phyloP scores from a whole-genome alignment of 2,888 invertebrate species.

The Sarcophaga caerulescens region DNA sequence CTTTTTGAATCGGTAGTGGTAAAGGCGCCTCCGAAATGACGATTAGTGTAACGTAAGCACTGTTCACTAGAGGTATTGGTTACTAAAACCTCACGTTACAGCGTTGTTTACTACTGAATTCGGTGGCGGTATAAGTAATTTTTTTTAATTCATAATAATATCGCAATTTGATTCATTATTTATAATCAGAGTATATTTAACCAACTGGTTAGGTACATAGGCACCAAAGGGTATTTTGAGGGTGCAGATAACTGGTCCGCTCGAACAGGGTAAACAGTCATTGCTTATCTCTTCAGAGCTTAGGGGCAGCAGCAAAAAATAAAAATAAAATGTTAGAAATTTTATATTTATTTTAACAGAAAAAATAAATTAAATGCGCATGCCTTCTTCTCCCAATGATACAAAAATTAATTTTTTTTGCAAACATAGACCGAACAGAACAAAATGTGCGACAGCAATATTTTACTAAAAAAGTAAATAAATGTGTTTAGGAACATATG shows the following conservation, averaged over 20 bases:
- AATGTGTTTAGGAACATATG: too few species aligned
- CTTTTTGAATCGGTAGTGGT: constrained; percentile 43
- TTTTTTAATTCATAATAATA: constrained; percentile 68
- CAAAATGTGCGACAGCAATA: too few species aligned
- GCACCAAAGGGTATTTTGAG: constrained; percentile 71
- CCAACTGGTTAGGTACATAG: constrained; percentile 71
- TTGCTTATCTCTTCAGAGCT: constrained; percentile 64
- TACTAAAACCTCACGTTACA: constrained; percentile 43
- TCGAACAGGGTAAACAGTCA: constrained; percentile 71
- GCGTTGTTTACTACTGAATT: constrained; percentile 65
- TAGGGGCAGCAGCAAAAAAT: constrained; percentile 67
- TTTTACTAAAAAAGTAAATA: too few species aligned
- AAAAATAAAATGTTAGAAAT: neutral
- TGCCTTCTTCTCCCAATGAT: too few species aligned
- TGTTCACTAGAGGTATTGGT: neutral
- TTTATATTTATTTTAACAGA: neutral
- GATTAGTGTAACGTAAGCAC: constrained; percentile 66
- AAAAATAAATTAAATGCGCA: too few species aligned
- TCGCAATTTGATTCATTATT: constrained; percentile 70
- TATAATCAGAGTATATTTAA: constrained; percentile 70
- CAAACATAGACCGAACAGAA: too few species aligned
- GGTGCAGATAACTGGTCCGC: constrained; percentile 68
- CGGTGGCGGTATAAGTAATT: constrained; percentile 69
- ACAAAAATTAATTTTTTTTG: too few species aligned
- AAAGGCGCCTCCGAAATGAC: constrained; percentile 62